A percentile compares a stretch with the other conserved stretches of the same genome.
These are phyloP conservation scores for Lithobates pipiens DNA, from an alignment of 2,797 vertebrate genomes.

Conservation along the genomic window DNA sequence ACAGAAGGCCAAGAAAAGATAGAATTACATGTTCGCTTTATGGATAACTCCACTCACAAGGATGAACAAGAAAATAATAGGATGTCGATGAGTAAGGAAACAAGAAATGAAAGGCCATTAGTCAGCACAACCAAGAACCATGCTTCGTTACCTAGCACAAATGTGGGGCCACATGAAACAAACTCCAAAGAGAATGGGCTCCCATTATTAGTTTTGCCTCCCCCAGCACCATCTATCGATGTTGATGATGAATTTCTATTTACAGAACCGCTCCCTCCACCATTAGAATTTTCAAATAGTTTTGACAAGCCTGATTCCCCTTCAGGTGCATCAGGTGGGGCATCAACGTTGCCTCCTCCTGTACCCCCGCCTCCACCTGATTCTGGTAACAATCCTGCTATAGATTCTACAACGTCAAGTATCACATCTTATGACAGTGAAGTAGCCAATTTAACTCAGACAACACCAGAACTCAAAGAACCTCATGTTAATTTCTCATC, in stretches of 20 bases:
- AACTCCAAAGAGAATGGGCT: conserved; percentile 73
- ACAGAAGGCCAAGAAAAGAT: conserved; percentile 77
- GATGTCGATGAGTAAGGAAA: conserved; percentile 37
- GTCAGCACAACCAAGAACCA: conserved; percentile 42
- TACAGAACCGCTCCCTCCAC: conserved; percentile 88
- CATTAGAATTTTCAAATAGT: conserved; percentile 91
- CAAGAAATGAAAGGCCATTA: conserved; percentile 60
- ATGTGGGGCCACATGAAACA: conserved; percentile 57
- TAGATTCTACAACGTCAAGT: conserved; percentile 91
- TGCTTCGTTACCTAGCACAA: conserved; percentile 56
- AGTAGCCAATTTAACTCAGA: conserved; percentile 91
- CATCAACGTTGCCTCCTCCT: conserved; percentile 72
- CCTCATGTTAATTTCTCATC: conserved; percentile 65
- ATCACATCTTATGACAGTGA: conserved; percentile 94
- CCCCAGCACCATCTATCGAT: conserved; percentile 89
- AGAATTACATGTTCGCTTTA: conserved; percentile 76
- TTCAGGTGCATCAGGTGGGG: conserved; percentile 60
- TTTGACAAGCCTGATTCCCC: conserved; percentile 81
- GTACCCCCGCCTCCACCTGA: conserved; percentile 68
- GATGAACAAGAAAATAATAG: conserved; percentile 35
- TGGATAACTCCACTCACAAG: conserved; percentile 69
- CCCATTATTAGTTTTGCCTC: conserved; percentile 86
- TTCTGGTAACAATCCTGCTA: conserved; percentile 72
- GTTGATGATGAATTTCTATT: conserved; percentile 91
- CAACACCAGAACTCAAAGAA: conserved; percentile 69